A percentile compares a stretch with the other conserved stretches of the same genome.
These are phyloP conservation scores for Pseudochirops corinnae DNA, from an alignment of 2,797 vertebrate species.

Conservation along the genomic window DNA sequence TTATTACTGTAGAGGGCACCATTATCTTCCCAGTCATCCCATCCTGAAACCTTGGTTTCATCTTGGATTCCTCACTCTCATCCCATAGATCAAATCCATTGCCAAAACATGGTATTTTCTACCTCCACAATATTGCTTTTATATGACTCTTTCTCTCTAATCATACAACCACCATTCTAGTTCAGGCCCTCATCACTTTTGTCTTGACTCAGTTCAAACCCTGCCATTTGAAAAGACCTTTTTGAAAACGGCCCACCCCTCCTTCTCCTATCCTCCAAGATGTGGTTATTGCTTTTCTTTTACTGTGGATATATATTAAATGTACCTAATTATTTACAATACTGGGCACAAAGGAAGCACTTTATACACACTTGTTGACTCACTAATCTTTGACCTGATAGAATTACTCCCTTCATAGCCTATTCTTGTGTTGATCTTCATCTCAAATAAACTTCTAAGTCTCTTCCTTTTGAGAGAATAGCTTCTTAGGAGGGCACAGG, in stretches of 20 bases:
- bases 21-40: neutral
- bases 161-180: neutral
- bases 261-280: neutral
- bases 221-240: neutral
- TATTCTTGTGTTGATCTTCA: constrained; percentile 22
- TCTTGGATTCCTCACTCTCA: too few relatives aligned
- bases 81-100: too few relatives aligned
- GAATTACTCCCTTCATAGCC: neutral
- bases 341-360: neutral
- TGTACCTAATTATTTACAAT: neutral
- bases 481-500: constrained; percentile 16
- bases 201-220: neutral
- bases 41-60: too few relatives aligned
- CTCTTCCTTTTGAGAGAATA: neutral
- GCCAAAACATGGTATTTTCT: neutral
- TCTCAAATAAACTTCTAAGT: neutral
- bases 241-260: neutral
- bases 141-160: neutral
- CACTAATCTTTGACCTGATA: neutral
- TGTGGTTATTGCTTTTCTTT: neutral
- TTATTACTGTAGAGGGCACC: neutral
- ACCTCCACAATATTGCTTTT: neutral
- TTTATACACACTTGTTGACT: neutral
- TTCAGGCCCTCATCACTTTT: neutral
- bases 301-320: neutral